Evolutionary conservation across 2,888 invertebrate genomes (phyloP).

Genomic region (Drosophila hamatofila): DNA sequence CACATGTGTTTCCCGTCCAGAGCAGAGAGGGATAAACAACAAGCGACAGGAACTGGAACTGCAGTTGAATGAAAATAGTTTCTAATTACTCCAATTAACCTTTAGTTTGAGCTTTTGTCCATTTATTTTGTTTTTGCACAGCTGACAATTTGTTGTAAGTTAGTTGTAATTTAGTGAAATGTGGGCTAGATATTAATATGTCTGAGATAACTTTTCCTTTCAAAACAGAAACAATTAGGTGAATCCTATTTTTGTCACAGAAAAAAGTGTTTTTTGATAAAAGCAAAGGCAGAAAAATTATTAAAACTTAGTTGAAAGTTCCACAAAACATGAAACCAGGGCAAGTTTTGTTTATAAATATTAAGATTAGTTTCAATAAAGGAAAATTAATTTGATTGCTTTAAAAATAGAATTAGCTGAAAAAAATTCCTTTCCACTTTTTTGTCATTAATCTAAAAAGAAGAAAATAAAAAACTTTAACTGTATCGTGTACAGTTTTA

Average conservation of each 20-base stretch:
- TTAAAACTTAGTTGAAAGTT: not conserved
- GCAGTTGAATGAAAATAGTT: not conserved
- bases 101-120: not conserved
- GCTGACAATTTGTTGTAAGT: no score
- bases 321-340: not conserved
- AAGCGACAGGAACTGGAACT: not conserved
- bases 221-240: not conserved
- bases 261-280: not conserved
- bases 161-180: not conserved
- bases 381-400: no score
- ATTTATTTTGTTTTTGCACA: not conserved
- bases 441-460: no score
- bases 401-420: no score
- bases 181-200: not conserved
- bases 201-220: not conserved
- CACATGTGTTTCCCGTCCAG: no score
- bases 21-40: not conserved
- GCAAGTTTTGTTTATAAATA: no score
- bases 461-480: no score
- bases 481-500: no score
- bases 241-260: not conserved
- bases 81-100: constrained; percentile 2
- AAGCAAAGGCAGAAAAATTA: not conserved
- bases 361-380: no score
- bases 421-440: no score